These are phyloP conservation scores for Otis tarda DNA, from an alignment of 2,113 vertebrate genomes.

Conservation along the genomic window DNA sequence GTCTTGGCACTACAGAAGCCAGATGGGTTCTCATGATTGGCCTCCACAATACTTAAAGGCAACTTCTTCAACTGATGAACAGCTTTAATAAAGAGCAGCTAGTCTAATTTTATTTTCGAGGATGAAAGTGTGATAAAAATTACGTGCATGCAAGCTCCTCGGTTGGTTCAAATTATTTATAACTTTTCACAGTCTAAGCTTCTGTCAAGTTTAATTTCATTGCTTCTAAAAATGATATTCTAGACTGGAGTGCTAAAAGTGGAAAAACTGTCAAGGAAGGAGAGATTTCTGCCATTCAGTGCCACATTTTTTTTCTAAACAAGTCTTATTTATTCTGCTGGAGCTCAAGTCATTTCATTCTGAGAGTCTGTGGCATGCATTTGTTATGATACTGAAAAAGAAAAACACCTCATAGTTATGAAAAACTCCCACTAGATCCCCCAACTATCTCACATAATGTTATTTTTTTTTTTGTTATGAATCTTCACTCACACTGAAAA, in stretches of 20 bases:
- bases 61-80: neutral
- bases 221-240: conserved; percentile 5
- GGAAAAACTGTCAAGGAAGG: neutral
- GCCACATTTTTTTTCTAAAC: neutral
- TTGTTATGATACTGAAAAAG: neutral
- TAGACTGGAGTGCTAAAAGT: neutral
- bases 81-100: conserved; percentile 25
- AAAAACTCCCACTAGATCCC: neutral
- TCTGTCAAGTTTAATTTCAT: conserved; percentile 15
- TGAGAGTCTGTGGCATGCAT: neutral
- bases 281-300: conserved; percentile 15
- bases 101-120: conserved; percentile 24
- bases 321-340: neutral
- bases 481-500: neutral
- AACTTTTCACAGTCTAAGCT: neutral
- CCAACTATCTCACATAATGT: neutral
- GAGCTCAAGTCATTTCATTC: neutral
- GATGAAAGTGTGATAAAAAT: conserved; percentile 12
- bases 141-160: neutral
- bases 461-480: neutral
- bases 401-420: neutral
- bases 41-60: neutral
- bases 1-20: neutral
- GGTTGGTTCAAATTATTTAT: neutral
- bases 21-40: neutral